phyloP scores from a whole-genome alignment of 2,888 invertebrate genomes.

The Melanophora roralis region DNA sequence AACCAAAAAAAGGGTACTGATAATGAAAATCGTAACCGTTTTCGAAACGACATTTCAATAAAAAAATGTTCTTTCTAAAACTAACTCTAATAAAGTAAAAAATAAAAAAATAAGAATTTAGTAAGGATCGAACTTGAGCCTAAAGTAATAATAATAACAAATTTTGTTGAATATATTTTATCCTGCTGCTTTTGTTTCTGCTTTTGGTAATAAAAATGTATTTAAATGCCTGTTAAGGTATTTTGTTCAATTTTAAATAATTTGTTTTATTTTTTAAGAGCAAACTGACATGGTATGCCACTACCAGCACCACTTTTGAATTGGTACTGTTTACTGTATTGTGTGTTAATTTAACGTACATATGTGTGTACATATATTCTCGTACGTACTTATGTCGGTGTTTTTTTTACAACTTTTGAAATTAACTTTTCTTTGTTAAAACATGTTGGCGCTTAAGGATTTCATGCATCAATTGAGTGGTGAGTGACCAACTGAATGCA shows the following conservation, averaged over 20 bases:
- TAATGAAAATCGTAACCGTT: no score
- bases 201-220: neutral
- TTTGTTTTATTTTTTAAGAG: neutral
- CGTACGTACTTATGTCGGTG: no score
- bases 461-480: slow-evolving; percentile 44
- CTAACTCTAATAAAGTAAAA: no score
- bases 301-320: neutral
- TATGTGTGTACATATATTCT: slow-evolving; percentile 2
- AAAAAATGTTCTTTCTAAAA: no score
- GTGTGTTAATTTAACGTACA: neutral
- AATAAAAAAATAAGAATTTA: no score
- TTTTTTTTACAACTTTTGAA: no score
- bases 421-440: slow-evolving; percentile 42
- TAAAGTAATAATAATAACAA: no score
- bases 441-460: slow-evolving; percentile 55
- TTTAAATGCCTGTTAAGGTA: neutral
- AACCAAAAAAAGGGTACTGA: no score
- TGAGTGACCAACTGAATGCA: slow-evolving; percentile 1
- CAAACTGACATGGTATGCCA: neutral
- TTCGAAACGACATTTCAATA: no score
- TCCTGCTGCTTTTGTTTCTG: neutral
- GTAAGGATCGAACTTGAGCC: no score
- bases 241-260: no score
- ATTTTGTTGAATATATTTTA: neutral
- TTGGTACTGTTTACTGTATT: neutral